Percentiles rank a stretch among this genome's conserved stretches.
Evolutionary conservation across 2,888 invertebrate genomes (phyloP).

Genomic region (Lamellibrachia satsuma): DNA sequence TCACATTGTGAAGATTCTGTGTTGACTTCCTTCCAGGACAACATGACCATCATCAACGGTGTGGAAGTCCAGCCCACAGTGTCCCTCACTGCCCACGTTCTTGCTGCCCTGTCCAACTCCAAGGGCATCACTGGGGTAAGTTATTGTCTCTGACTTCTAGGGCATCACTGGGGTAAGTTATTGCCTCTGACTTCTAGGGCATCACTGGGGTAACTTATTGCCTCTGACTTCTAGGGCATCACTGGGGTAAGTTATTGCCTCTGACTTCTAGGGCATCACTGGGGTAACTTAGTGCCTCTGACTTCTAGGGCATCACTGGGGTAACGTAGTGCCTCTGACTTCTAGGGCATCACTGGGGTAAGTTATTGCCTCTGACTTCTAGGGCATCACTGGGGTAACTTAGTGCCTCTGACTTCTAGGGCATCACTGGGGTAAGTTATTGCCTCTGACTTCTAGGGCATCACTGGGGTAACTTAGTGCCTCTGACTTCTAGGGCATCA

Average conservation of each 20-base stretch:
- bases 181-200: background rate
- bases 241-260: background rate
- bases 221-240: background rate
- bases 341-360: background rate
- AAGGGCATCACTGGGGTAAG: slow-evolving; percentile 20
- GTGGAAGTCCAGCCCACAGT: slow-evolving; percentile 67
- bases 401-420: background rate
- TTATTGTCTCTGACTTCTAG: background rate
- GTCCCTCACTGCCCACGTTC: slow-evolving; percentile 90
- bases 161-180: background rate
- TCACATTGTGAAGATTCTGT: background rate
- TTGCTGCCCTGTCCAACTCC: slow-evolving; percentile 77
- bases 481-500: background rate
- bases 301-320: background rate
- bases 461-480: no score
- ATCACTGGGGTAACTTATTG: background rate
- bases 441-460: no score
- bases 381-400: background rate
- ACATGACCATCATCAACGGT: slow-evolving; percentile 30
- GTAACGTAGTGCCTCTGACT: background rate
- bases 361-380: background rate
- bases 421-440: background rate
- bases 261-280: background rate
- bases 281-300: background rate
- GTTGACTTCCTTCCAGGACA: slow-evolving; percentile 33